phyloP scores from a whole-genome alignment of 2,797 vertebrate genomes.

The Phataginus tricuspis region DNA sequence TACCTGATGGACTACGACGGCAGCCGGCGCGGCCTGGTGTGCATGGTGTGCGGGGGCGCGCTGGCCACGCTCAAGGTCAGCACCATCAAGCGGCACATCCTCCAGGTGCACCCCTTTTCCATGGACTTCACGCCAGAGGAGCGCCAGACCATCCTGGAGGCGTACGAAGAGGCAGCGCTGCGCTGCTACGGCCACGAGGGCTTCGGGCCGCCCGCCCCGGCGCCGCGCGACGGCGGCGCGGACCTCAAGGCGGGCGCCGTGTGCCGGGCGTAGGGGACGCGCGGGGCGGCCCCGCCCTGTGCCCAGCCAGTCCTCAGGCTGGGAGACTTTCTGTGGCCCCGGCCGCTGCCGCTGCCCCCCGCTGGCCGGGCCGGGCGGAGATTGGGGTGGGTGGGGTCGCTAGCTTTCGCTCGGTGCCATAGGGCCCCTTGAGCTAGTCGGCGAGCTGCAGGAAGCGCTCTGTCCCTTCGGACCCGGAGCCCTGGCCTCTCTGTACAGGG shows the following conservation, averaged over 20 bases:
- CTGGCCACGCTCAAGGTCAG: constrained; percentile 91
- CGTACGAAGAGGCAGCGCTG: constrained; percentile 89
- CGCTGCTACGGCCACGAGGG: constrained; percentile 86
- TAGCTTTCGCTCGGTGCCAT: not conserved
- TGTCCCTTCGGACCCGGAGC: not conserved
- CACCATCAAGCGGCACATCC: constrained; percentile 93
- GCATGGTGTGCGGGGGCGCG: constrained; percentile 93
- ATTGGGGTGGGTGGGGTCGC: not conserved
- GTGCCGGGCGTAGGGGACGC: constrained; percentile 72
- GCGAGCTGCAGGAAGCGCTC: not conserved
- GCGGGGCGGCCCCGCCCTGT: not conserved
- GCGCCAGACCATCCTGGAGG: constrained; percentile 90
- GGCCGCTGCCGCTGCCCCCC: not conserved
- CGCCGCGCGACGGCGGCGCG: constrained; percentile 64
- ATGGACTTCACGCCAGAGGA: constrained; percentile 90
- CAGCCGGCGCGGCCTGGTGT: constrained; percentile 90
- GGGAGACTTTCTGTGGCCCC: not conserved
- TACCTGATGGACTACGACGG: constrained; percentile 96
- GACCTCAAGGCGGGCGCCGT: constrained; percentile 75
- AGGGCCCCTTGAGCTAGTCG: not conserved
- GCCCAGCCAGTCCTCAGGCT: not conserved
- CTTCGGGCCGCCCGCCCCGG: constrained; percentile 68
- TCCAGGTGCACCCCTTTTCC: constrained; percentile 94
- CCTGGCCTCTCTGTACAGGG: not conserved
- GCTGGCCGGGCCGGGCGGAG: constrained; percentile 69